Evolutionary conservation across 2,797 vertebrate genomes (phyloP), one percentile per base, ranked within the genome.

Genomic region (Phyllotis vaccarum): DNA sequence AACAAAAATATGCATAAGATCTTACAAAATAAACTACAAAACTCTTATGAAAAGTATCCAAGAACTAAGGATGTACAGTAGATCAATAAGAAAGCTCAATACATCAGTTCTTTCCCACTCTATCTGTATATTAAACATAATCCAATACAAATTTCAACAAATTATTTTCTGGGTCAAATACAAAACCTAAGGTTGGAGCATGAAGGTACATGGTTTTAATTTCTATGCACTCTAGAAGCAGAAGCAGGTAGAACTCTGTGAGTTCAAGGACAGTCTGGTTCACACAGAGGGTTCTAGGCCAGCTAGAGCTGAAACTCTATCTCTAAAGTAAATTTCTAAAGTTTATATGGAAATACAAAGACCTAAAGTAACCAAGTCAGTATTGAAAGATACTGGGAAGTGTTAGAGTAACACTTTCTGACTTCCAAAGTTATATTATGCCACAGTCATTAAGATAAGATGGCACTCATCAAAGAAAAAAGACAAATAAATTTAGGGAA

Each of bases 311-410:
- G 62, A 68, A 62, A 37, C 62, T 31, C 4, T 68, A 70, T 22
- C 17, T 54, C 76, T 64, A 34, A 34, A 62, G 43, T 66, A 64
- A 66, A 49, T 78, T 72, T 83, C 29, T 91, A 79, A 88, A 72
- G n/a, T 62, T 93, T 91, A 83, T 64, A 79, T 24, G n/a, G 78
- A 81, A n/a, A 90, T 6, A 31, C 7, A 91, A 93, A 88, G 10
- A 79, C 24, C 54, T 56, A 78, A 86, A 91, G 64, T 64, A 91
- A 22, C 31, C 34, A 89, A 74, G 3, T 94, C 27, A 78, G 52
- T 54, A 94, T 40, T 54, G n/a, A 94, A 85, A 46, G 27, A 89
- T 9, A 29, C 37, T 6, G 12, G 60, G 34, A 74, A 72, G 29
- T 62, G 31, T 40, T 54, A 24, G 40, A 90, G 11, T 70, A 22